phyloP scores from a whole-genome alignment of 53 echinoderm and acorn worm genomes.

The Echinometra lucunter region DNA sequence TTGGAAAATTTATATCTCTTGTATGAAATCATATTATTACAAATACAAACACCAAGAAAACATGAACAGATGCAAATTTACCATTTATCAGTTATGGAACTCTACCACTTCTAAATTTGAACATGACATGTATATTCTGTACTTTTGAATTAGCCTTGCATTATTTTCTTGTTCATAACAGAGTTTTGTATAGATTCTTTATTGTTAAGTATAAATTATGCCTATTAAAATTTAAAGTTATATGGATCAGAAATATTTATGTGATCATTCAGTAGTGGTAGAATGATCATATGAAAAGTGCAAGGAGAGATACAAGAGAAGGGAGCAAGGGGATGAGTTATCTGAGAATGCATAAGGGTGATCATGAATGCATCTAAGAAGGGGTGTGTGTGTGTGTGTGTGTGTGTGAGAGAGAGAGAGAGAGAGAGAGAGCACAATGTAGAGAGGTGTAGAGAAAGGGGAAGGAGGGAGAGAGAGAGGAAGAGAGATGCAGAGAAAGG shows the following conservation, averaged over 20 bases:
- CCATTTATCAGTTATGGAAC: too few relatives aligned
- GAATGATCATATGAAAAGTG: background rate
- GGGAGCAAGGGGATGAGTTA: background rate
- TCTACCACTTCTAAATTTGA: background rate
- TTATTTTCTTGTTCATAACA: slow-evolving; percentile 8
- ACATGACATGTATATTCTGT: background rate
- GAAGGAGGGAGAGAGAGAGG: background rate
- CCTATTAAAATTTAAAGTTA: slow-evolving; percentile 2
- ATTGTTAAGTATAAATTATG: slow-evolving; percentile 41
- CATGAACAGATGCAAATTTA: too few relatives aligned
- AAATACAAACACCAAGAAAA: too few relatives aligned
- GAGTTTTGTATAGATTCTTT: slow-evolving; percentile 34
- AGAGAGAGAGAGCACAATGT: background rate
- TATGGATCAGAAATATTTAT: background rate
- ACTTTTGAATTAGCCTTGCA: background rate
- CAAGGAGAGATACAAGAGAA: background rate
- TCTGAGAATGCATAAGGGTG: background rate
- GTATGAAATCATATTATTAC: too few relatives aligned
- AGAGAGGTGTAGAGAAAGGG: background rate
- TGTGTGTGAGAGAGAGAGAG: background rate
- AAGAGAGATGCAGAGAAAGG: too few relatives aligned
- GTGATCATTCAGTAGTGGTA: background rate
- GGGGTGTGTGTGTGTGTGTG: too few relatives aligned
- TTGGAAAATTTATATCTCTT: background rate
- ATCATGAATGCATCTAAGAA: background rate